Percentiles rank a stretch among this genome's conserved stretches.
Conservation (phyloP, 2,113 vertebrate species). For the Nothocercus nigrocapillus region DNA sequence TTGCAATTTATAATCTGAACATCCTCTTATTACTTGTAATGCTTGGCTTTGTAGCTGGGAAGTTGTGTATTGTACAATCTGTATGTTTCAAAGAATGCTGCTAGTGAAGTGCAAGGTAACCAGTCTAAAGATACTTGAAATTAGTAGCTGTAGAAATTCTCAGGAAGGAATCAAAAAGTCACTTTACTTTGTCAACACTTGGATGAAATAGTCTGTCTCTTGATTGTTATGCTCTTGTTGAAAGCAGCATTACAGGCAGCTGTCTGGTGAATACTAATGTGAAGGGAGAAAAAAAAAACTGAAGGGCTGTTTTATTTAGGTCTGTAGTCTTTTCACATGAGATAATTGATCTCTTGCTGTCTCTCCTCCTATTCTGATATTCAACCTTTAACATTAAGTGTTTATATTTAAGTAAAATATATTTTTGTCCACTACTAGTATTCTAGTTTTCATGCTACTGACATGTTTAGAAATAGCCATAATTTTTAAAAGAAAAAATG, state of each 20-base stretch:
- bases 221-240: neutral
- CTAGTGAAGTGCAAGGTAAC: neutral
- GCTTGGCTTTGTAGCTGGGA: neutral
- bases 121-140: neutral
- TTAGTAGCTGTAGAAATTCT: neutral
- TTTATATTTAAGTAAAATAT: neutral
- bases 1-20: neutral
- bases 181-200: neutral
- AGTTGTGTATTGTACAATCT: fast-evolving
- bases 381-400: neutral
- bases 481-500: neutral
- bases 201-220: neutral
- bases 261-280: neutral
- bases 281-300: neutral
- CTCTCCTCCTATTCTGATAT: neutral
- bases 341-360: neutral
- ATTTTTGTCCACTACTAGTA: neutral
- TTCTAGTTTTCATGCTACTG: neutral
- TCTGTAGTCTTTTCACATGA: neutral
- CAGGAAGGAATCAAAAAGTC: neutral
- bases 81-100: neutral
- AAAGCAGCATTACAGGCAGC: neutral
- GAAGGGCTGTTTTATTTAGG: neutral
- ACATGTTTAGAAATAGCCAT: neutral
- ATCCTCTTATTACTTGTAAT: neutral